Evolutionary conservation across 2,888 invertebrate species (phyloP).

Genomic region (Heliconius aoede): DNA sequence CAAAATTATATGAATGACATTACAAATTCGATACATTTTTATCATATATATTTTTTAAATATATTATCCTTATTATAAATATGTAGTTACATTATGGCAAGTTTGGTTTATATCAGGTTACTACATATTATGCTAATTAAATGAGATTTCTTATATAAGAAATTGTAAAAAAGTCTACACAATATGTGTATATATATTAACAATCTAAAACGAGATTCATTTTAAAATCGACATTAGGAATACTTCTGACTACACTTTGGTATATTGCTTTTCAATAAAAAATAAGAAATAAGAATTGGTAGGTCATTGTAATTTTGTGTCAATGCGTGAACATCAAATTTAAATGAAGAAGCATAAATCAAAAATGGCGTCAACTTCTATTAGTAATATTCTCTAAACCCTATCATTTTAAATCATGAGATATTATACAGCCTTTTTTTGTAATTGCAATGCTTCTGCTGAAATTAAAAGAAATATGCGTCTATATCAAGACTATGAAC

Average conservation of each 20-base stretch:
- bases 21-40: slow-evolving; percentile 1
- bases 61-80: slow-evolving; percentile 25
- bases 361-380: too few relatives aligned
- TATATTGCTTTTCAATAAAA: too few relatives aligned
- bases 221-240: slow-evolving; percentile 9
- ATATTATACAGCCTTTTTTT: too few relatives aligned
- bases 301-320: neutral
- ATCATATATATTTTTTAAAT: slow-evolving; percentile 16
- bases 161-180: neutral
- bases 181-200: neutral
- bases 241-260: neutral
- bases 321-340: neutral
- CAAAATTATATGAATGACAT: neutral
- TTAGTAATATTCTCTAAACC: too few relatives aligned
- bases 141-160: neutral
- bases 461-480: too few relatives aligned
- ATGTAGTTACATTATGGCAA: slow-evolving; percentile 31
- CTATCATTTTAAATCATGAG: too few relatives aligned
- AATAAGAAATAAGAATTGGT: too few relatives aligned
- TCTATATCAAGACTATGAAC: too few relatives aligned
- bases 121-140: slow-evolving; percentile 10
- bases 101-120: slow-evolving; percentile 22
- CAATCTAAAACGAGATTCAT: neutral
- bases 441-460: too few relatives aligned
- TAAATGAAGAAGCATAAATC: too few relatives aligned